Conservation (phyloP, 2,113 vertebrate species). For the Stegastes partitus region DNA sequence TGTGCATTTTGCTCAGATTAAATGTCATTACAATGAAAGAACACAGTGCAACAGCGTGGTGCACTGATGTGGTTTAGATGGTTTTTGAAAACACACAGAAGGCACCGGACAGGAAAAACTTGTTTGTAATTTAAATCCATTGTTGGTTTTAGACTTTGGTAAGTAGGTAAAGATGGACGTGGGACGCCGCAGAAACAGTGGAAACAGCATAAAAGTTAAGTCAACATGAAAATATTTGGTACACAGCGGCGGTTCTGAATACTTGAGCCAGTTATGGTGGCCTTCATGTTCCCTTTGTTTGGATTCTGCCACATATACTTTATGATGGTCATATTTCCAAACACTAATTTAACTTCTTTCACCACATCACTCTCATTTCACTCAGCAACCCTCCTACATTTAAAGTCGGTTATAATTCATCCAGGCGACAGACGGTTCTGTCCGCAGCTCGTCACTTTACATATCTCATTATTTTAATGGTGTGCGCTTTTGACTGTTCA, state of each 20-base stretch:
- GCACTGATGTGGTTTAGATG: no score
- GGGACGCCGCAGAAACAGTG: background rate
- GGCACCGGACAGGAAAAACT: no score
- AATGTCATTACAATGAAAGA: no score
- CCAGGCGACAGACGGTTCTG: background rate
- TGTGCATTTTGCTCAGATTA: no score
- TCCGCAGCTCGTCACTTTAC: constrained; percentile 23
- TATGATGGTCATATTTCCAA: constrained; percentile 26
- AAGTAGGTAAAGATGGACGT: background rate
- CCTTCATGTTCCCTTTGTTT: constrained; percentile 13
- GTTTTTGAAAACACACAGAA: no score
- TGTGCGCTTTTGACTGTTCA: constrained; percentile 9
- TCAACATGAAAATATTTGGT: constrained; percentile 6
- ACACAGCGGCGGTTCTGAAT: constrained; percentile 8
- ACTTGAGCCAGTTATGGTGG: background rate
- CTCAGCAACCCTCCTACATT: constrained; percentile 15
- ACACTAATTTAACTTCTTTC: background rate
- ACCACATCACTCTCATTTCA: constrained; percentile 5
- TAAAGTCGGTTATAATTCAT: constrained; percentile 3
- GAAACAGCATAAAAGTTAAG: background rate
- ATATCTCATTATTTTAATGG: constrained; percentile 34
- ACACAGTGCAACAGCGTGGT: no score
- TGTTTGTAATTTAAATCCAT: no score
- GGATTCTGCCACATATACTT: constrained; percentile 11
- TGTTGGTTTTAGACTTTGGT: background rate